phyloP scores from a whole-genome alignment of 1,140 invertebrate species.

The Musca vetustissima region DNA sequence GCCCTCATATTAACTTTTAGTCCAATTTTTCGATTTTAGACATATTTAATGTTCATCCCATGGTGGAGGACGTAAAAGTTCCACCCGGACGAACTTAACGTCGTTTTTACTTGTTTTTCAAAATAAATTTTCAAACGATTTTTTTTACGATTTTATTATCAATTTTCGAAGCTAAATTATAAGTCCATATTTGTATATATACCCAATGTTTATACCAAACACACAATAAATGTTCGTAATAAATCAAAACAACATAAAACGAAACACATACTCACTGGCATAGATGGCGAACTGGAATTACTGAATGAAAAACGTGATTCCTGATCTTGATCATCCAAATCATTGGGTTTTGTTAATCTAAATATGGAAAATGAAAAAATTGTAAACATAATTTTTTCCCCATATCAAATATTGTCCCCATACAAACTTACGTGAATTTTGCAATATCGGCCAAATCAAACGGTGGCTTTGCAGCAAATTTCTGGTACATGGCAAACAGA shows the following conservation, averaged over 20 bases:
- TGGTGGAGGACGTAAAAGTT: too few species aligned
- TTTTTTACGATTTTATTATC: too few species aligned
- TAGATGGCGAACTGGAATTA: conserved; percentile 70
- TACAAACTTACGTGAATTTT: conserved; percentile 50
- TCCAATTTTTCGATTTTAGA: too few species aligned
- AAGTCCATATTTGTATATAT: too few species aligned
- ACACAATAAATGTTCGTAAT: too few species aligned
- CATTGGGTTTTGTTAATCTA: conserved; percentile 39
- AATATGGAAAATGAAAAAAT: neutral
- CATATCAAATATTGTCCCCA: neutral
- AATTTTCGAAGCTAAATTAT: too few species aligned
- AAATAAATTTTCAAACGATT: too few species aligned
- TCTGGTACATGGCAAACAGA: conserved; percentile 54
- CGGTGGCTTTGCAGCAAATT: conserved; percentile 46
- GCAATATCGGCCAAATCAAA: conserved; percentile 54
- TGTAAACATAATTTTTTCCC: conserved; percentile 4
- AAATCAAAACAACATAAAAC: neutral
- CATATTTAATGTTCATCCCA: too few species aligned
- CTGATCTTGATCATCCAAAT: conserved; percentile 57
- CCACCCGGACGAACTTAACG: too few species aligned
- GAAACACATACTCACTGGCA: conserved; percentile 58
- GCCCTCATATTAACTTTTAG: too few species aligned
- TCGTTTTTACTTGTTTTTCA: too few species aligned
- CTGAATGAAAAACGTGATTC: conserved; percentile 75
- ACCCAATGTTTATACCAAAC: too few species aligned